Base-by-base conservation (phyloP, 2,888 invertebrate species). In the Beris morrisii region DNA sequence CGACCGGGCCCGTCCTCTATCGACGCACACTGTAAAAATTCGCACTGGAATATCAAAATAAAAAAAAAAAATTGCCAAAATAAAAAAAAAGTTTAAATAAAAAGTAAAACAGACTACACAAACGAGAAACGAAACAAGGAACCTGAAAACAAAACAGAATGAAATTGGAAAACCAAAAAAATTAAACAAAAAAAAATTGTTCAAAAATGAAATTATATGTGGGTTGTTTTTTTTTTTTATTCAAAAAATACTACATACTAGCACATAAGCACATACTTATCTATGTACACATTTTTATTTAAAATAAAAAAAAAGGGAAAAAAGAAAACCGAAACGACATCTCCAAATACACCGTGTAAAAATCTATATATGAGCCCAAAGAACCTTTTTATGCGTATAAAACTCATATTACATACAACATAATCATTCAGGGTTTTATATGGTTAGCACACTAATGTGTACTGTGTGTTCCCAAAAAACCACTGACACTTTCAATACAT, bases 41-140 rank as follows among this genome's bases (percentile, higher is more conserved):
- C 30, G 58, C 58, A 45, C 45, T 44, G 66, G 22, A 69, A 66
- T 70, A 45, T 59, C 52, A 53, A 59, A 59, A 22, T 69, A 71
- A 70, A 70, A 67, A 69, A 69, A 69, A 70, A 70, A 71, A 71
- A 68, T 55, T 55, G 45, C 30, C 44, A 69, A 71, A 71, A 69
- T 64, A 63, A 64, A 65, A 38, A 65, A 67, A 69, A 69, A 64
- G 50, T 46, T 65, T n/a, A 57, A 52, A 59, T 30, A 54, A 64
- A 56, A 13, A 52, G 32, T 64, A 53, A 48, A 52, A 61, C 22
- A 52, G 31, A 61, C 61, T 52, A 61, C 52, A 61, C 22, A 22
- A 22, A 22, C 22, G 22, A 22, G 22, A 22, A 22, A 68, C 59
- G 64, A 66, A 69, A 22, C 64, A 55, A 57, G 68, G 65, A 67